Evolutionary conservation across 2,797 vertebrate genomes (phyloP), one percentile per base, ranked within the genome.

Genomic region (Cyclopterus lumpus): DNA sequence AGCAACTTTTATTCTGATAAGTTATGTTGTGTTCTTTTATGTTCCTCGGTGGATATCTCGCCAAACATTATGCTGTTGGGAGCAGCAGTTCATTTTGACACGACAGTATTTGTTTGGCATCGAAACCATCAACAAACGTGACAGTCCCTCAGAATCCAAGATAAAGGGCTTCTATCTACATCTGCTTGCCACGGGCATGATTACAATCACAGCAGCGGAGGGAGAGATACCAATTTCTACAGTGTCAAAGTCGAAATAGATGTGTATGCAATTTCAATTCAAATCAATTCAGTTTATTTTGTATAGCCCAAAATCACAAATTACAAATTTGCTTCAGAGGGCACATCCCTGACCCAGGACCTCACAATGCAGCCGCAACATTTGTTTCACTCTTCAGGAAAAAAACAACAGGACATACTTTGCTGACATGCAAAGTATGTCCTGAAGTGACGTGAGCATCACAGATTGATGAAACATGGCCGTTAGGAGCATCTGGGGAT

Each of bases 321-420:
- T n/a, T n/a, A n/a, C n/a, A n/a, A n/a, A n/a, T n/a, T n/a, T n/a
- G n/a, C n/a, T n/a, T n/a, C n/a, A n/a, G n/a, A n/a, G n/a, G n/a
- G n/a, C n/a, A n/a, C n/a, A n/a, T n/a, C n/a, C n/a, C n/a, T n/a
- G n/a, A n/a, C n/a, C n/a, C n/a, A n/a, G n/a, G n/a, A n/a, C n/a
- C n/a, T n/a, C n/a, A n/a, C 38, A 34, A 11, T 55, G 53, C 57
- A 60, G 42, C 24, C 8, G 2, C 36, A 64, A 1, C 12, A 20
- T 28, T 46, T 44, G 59, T 54, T 28, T 42, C 14, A 44, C 38
- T 63, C 73, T 71, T 69, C 59, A 62, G 59, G 24, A 10, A 11
- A 40, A 40, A 1, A 40, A 40, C 32, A 32, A 32, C 32, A n/a
- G n/a, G n/a, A n/a, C n/a, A n/a, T n/a, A n/a, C n/a, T n/a, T n/a